A percentile compares a stretch with the other conserved stretches of the same genome.
These are phyloP conservation scores for Pagrus major DNA, from an alignment of 2,113 vertebrate species.

Conservation along the genomic window DNA sequence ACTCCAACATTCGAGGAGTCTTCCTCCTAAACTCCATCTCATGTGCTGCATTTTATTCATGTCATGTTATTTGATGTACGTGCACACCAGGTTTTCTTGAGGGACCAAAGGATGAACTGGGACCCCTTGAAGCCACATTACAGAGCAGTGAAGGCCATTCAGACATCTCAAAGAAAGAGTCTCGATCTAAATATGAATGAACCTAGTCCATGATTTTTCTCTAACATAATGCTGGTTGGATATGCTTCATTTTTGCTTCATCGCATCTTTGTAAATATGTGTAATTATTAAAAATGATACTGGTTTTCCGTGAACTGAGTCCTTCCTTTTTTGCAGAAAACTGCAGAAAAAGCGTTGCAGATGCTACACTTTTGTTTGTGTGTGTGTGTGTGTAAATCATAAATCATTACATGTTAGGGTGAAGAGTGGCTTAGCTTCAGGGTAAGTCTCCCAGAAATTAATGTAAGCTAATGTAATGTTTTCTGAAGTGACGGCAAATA, in stretches of 20 bases:
- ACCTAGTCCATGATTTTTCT: constrained; percentile 30
- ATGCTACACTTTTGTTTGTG: constrained; percentile 18
- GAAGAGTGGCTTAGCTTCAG: too few species aligned
- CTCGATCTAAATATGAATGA: constrained; percentile 28
- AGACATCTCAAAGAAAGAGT: not conserved
- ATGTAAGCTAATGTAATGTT: too few species aligned
- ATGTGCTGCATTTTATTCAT: constrained; percentile 16
- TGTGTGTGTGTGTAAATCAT: constrained; percentile 23
- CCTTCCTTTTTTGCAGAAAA: constrained; percentile 67
- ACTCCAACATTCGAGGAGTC: constrained; percentile 21
- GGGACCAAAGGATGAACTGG: constrained; percentile 67
- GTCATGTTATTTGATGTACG: constrained; percentile 11
- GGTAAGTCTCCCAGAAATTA: too few species aligned
- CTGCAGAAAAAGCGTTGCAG: constrained; percentile 29
- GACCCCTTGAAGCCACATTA: constrained; percentile 49
- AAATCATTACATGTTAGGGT: too few species aligned
- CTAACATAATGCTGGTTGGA: constrained; percentile 55
- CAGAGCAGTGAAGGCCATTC: constrained; percentile 23
- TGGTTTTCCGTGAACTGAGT: constrained; percentile 79
- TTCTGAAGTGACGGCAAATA: too few species aligned
- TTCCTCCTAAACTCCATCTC: constrained; percentile 13
- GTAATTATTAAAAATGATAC: constrained; percentile 82
- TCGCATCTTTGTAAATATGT: constrained; percentile 82
- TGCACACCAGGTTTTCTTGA: constrained; percentile 21
- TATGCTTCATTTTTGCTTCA: constrained; percentile 71